Evolutionary conservation across 2,888 invertebrate genomes (phyloP).

Genomic region (Mesorhabditis spiculigera): DNA sequence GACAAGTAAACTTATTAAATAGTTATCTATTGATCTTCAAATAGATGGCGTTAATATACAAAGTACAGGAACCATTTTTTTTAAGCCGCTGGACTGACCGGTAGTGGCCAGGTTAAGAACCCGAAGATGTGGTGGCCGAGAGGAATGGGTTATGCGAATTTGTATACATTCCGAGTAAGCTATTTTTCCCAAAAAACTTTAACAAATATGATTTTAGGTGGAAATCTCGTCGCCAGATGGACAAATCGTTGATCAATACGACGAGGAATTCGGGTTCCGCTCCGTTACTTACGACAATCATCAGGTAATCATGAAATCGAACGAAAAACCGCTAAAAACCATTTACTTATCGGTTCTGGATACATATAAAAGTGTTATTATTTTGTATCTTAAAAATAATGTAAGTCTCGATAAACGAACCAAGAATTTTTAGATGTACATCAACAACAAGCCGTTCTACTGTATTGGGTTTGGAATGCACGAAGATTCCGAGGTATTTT

Average conservation of each 20-base stretch:
- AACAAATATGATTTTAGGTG: background rate
- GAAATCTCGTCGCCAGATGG: background rate
- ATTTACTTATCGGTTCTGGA: too few species aligned
- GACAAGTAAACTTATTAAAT: too few species aligned
- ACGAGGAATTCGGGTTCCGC: background rate
- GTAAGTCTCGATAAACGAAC: too few species aligned
- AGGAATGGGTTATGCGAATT: conserved; percentile 64
- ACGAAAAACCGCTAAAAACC: too few species aligned
- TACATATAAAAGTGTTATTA: too few species aligned
- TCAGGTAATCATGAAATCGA: too few species aligned
- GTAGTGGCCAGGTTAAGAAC: conserved; percentile 13
- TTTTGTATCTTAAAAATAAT: too few species aligned
- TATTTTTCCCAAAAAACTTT: background rate
- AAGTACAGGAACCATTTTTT: background rate
- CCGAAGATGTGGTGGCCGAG: conserved; percentile 62
- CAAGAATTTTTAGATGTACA: conserved; percentile 51
- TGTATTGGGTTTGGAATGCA: conserved; percentile 89
- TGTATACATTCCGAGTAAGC: conserved; percentile 77
- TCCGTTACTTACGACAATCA: background rate
- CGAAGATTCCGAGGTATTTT: conserved; percentile 81
- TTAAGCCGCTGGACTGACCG: background rate
- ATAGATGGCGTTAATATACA: background rate
- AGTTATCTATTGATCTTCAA: background rate
- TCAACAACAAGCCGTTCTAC: conserved; percentile 84
- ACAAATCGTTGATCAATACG: background rate